phyloP scores from a whole-genome alignment of 2,888 invertebrate species.

The Liodrosophila aerea region DNA sequence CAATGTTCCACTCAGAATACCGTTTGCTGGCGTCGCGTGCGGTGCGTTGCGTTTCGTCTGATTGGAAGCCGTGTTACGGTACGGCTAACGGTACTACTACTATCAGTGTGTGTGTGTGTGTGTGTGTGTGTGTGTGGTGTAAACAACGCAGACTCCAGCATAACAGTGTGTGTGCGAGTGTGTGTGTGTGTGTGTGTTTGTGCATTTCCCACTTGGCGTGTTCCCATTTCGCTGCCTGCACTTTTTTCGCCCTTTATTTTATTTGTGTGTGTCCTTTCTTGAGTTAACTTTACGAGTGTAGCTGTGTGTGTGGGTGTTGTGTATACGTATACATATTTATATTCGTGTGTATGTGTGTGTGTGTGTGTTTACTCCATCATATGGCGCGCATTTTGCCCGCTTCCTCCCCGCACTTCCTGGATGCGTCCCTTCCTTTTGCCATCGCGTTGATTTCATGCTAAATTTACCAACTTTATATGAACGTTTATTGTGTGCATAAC shows the following conservation, averaged over 20 bases:
- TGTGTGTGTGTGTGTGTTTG: conserved; percentile 31
- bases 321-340: conserved; percentile 6
- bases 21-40: conserved; percentile 75
- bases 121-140: conserved; percentile 36
- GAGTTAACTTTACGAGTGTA: conserved; percentile 27
- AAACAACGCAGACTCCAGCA: conserved; percentile 61
- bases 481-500: conserved; percentile 73
- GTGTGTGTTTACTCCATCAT: conserved; percentile 64
- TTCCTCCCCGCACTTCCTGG: conserved; percentile 30
- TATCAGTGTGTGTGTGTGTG: conserved; percentile 21
- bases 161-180: conserved; percentile 21
- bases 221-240: conserved; percentile 70
- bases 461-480: conserved; percentile 66
- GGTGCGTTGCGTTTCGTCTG: conserved; percentile 54
- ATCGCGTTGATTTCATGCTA: conserved; percentile 61
- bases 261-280: conserved; percentile 32
- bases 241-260: conserved; percentile 33
- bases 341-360: conserved; percentile 7
- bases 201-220: conserved; percentile 72
- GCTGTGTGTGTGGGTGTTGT: conserved; percentile 5
- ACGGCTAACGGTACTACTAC: conserved; percentile 35
- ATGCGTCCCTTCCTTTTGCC: conserved; percentile 45
- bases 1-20: conserved; percentile 70
- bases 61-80: conserved; percentile 57
- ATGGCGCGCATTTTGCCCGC: conserved; percentile 74